Evolutionary conservation across 2,113 vertebrate genomes (phyloP).

Genomic region (Tetrax tetrax): DNA sequence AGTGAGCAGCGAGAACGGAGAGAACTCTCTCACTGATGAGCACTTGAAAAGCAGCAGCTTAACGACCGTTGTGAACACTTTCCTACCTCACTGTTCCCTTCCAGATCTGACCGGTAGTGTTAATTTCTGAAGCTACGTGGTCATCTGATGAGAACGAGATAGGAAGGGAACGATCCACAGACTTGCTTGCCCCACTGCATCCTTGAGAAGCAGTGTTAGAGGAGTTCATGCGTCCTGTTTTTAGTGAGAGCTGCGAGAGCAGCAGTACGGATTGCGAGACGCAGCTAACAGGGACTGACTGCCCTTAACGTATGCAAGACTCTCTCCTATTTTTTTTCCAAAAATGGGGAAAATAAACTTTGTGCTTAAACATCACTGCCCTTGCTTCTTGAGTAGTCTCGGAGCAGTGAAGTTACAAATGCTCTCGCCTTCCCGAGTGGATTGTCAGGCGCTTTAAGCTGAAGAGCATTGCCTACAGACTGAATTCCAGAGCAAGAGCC

Average conservation of each 20-base stretch:
- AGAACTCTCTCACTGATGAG: background rate
- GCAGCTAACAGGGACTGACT: background rate
- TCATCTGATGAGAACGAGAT: background rate
- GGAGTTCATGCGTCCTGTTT: background rate
- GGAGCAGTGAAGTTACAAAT: background rate
- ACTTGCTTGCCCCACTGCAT: background rate
- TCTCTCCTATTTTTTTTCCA: fast-evolving
- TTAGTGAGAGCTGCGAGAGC: background rate
- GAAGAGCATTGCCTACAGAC: background rate
- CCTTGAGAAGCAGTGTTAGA: background rate
- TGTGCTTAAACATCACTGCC: background rate
- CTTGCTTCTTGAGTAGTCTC: background rate
- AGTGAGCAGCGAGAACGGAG: background rate
- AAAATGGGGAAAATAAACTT: background rate
- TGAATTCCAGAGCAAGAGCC: background rate
- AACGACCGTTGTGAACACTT: background rate
- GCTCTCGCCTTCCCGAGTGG: background rate
- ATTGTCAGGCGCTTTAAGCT: background rate
- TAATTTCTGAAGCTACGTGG: background rate
- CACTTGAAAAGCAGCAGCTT: background rate
- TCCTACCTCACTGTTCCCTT: background rate
- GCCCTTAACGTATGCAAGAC: too few species aligned
- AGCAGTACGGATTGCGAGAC: fast-evolving
- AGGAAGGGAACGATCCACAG: background rate
- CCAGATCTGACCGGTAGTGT: background rate